phyloP scores from a whole-genome alignment of 2,113 vertebrate species.

The Rhodinocichla rosea region DNA sequence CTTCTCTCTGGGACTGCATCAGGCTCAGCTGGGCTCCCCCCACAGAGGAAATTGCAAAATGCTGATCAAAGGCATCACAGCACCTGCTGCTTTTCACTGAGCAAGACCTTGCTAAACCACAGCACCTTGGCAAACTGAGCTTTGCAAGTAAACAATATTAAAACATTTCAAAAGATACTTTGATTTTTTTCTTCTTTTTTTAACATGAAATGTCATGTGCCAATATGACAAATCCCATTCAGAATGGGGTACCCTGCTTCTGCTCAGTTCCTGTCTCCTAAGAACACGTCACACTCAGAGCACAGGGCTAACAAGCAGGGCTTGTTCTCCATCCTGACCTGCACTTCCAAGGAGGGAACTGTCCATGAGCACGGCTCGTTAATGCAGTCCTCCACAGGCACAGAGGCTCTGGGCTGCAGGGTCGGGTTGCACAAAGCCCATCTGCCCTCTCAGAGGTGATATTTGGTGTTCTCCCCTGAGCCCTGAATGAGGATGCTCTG shows the following conservation, averaged over 20 bases:
- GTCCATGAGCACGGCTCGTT: too few species aligned
- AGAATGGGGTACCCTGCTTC: not conserved
- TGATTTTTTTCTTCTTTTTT: rapidly evolving
- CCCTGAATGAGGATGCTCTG: not conserved
- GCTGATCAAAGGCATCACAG: not conserved
- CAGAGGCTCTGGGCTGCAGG: not conserved
- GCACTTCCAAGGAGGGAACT: not conserved
- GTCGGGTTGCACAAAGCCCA: not conserved
- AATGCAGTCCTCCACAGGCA: not conserved
- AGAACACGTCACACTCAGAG: not conserved
- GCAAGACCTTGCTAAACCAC: not conserved
- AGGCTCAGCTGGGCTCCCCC: not conserved
- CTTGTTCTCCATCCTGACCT: not conserved
- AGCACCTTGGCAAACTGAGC: not conserved
- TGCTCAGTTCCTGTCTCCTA: not conserved
- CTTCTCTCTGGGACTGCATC: not conserved
- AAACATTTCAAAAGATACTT: not conserved
- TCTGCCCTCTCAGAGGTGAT: not conserved
- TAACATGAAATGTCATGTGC: not conserved
- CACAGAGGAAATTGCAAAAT: not conserved
- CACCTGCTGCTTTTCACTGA: not conserved
- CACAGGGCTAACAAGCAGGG: not conserved
- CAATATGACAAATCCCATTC: not conserved
- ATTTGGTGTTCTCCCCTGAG: not conserved
- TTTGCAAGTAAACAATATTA: not conserved